Percentiles rank a stretch among this genome's conserved stretches.
These are phyloP conservation scores for Periplaneta americana DNA, from an alignment of 1,140 invertebrate species.

Conservation along the genomic window DNA sequence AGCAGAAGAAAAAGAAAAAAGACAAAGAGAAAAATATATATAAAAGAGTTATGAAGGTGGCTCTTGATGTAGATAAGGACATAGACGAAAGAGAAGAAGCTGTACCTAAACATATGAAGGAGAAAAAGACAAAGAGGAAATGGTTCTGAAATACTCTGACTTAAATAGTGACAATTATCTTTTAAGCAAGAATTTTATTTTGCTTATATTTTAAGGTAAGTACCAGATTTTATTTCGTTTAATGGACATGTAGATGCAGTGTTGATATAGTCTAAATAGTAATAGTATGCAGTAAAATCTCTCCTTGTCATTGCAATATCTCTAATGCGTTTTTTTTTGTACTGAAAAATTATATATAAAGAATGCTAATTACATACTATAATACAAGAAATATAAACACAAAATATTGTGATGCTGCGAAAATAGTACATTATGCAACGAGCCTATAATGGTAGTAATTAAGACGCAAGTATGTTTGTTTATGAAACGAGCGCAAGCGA, in stretches of 20 bases:
- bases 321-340: too few species aligned
- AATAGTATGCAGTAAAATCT: too few species aligned
- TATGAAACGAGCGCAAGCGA: too few species aligned
- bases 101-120: not conserved
- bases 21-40: conserved; percentile 25
- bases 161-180: not conserved
- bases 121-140: conserved; percentile 17
- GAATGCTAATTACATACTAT: too few species aligned
- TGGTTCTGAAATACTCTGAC: conserved; percentile 8
- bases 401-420: too few species aligned
- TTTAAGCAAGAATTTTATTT: not conserved
- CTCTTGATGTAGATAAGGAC: conserved; percentile 30
- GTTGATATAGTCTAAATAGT: not conserved
- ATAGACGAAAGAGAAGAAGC: conserved; percentile 25
- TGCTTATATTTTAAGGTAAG: not conserved
- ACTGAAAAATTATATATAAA: too few species aligned
- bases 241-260: not conserved
- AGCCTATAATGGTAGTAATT: too few species aligned
- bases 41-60: conserved; percentile 24
- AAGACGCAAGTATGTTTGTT: too few species aligned
- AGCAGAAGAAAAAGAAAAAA: conserved; percentile 28
- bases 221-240: not conserved
- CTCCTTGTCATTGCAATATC: too few species aligned
- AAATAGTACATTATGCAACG: too few species aligned
- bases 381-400: too few species aligned